phyloP scores from a whole-genome alignment of 2,888 invertebrate genomes.

The Sinhomidia bicolor region DNA sequence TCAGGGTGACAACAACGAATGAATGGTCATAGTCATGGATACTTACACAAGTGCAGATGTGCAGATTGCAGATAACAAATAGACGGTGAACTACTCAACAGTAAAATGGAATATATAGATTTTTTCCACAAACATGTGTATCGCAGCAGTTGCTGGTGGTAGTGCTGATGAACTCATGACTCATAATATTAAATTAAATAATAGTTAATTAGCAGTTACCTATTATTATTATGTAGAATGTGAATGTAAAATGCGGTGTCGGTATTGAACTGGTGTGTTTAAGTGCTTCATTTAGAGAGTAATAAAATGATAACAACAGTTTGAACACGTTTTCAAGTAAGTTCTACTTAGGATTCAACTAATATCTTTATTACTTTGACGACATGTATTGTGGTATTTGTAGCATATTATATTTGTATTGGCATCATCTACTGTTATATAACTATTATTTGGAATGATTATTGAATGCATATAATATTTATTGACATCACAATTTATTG shows the following conservation, averaged over 20 bases:
- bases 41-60: background rate
- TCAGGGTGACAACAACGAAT: background rate
- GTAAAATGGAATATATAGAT: background rate
- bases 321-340: background rate
- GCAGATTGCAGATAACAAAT: background rate
- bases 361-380: slow-evolving; percentile 61
- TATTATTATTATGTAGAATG: background rate
- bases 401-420: background rate
- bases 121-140: too few species aligned
- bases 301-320: background rate
- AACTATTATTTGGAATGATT: slow-evolving; percentile 66
- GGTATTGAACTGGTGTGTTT: background rate
- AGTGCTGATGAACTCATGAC: too few species aligned
- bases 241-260: background rate
- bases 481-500: slow-evolving; percentile 72
- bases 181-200: too few species aligned
- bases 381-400: slow-evolving; percentile 17
- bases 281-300: background rate
- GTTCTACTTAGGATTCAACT: slow-evolving; percentile 52
- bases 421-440: slow-evolving; percentile 58
- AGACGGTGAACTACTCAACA: background rate
- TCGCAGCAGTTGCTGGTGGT: too few species aligned
- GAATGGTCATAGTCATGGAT: slow-evolving; percentile 2
- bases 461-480: slow-evolving; percentile 58
- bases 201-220: background rate